A percentile compares a stretch with the other conserved stretches of the same genome.
These are phyloP conservation scores for Zophobas atratus DNA, from an alignment of 1,140 invertebrate genomes.

Conservation along the genomic window DNA sequence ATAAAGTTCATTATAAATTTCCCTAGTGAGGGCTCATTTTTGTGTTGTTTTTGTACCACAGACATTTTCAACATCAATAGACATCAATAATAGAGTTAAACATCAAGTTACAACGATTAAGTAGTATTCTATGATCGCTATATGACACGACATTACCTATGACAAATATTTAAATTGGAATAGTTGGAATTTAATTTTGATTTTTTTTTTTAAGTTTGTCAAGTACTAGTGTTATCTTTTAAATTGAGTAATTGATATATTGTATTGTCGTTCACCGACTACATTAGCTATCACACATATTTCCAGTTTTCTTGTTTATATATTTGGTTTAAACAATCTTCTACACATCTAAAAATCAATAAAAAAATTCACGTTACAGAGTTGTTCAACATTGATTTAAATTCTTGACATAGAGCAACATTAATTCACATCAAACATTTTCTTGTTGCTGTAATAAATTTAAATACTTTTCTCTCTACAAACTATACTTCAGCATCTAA, in stretches of 20 bases:
- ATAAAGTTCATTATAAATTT: constrained; percentile 44
- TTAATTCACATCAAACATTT: constrained; percentile 44
- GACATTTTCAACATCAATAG: constrained; percentile 19
- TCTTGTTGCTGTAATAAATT: constrained; percentile 13
- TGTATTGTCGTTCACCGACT: constrained; percentile 57
- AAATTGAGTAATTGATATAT: constrained; percentile 38
- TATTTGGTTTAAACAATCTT: constrained; percentile 27
- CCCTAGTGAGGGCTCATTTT: constrained; percentile 36
- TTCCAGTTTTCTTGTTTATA: constrained; percentile 22
- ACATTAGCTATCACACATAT: constrained; percentile 54
- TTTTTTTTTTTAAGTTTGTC: constrained; percentile 1
- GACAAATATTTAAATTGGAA: constrained; percentile 21
- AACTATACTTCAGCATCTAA: constrained; percentile 25
- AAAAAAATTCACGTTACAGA: constrained; percentile 14
- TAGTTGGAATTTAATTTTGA: constrained; percentile 10
- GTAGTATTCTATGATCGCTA: no score
- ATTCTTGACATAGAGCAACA: constrained; percentile 44
- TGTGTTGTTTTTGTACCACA: constrained; percentile 25
- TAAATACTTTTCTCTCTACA: constrained; percentile 27
- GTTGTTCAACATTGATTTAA: constrained; percentile 36
- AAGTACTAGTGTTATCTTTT: constrained; percentile 8
- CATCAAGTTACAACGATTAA: constrained; percentile 20
- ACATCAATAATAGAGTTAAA: constrained; percentile 14
- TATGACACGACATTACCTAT: background rate
- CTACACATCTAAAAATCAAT: constrained; percentile 38